Percentiles rank a stretch among this genome's conserved stretches.
Conservation (phyloP, 2,888 invertebrate genomes). For the Leptopterna dolabrata region DNA sequence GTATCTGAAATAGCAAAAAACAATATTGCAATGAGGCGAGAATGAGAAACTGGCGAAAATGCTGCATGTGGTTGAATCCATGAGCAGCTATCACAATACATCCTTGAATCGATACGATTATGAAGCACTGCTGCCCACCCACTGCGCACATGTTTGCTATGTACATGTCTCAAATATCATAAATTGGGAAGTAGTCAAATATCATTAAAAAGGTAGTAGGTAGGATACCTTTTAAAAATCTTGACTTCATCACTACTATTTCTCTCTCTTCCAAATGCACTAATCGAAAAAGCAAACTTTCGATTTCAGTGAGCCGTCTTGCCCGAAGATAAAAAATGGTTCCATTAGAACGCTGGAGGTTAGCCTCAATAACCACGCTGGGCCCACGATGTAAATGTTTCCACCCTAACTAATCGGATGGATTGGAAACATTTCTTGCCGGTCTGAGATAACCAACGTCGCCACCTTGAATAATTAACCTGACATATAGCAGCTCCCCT, state of each 20-base stretch:
- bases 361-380: not conserved
- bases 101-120: too few relatives aligned
- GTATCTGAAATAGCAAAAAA: too few relatives aligned
- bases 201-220: too few relatives aligned
- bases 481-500: not conserved
- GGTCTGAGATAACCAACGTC: not conserved
- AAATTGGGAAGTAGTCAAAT: too few relatives aligned
- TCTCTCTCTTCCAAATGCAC: not conserved
- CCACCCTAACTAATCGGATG: not conserved
- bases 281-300: slow-evolving; percentile 3
- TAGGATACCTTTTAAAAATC: too few relatives aligned
- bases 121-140: too few relatives aligned
- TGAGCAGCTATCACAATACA: too few relatives aligned
- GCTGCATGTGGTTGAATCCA: too few relatives aligned
- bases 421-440: not conserved
- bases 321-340: not conserved
- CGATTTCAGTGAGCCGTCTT: not conserved
- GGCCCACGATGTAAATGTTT: not conserved
- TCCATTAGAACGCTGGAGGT: not conserved
- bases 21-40: too few relatives aligned
- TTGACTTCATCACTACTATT: not conserved
- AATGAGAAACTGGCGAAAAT: too few relatives aligned
- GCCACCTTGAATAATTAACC: not conserved
- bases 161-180: too few relatives aligned
- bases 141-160: too few relatives aligned